Evolutionary conservation across 2,797 vertebrate genomes (phyloP).

Genomic region (Acrossocheilus fasciatus): DNA sequence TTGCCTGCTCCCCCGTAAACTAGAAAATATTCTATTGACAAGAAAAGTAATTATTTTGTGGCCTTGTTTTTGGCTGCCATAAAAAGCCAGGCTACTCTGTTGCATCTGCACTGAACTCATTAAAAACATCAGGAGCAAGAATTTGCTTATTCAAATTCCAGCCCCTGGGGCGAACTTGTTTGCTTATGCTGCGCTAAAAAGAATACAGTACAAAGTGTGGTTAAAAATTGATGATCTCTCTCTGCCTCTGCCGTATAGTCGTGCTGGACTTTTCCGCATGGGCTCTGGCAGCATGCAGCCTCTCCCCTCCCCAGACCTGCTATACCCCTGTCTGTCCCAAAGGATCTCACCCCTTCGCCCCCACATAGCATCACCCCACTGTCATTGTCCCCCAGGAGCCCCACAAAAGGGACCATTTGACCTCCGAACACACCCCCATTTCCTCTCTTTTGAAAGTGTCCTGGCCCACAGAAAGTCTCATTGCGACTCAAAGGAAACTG

Average conservation of each 20-base stretch:
- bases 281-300: constrained; percentile 38
- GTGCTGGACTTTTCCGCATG: constrained; percentile 50
- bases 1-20: constrained; percentile 29
- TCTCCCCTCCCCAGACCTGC: constrained; percentile 8
- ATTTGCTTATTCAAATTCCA: constrained; percentile 61
- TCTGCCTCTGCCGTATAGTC: constrained; percentile 23
- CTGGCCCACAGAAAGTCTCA: constrained; percentile 61
- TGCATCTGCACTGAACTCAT: constrained; percentile 66
- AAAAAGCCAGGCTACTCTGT: constrained; percentile 64
- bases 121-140: constrained; percentile 71
- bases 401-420: constrained; percentile 57
- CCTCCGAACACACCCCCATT: constrained; percentile 57
- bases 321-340: constrained; percentile 35
- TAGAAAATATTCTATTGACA: constrained; percentile 67
- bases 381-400: constrained; percentile 58
- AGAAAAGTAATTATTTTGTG: constrained; percentile 70
- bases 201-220: constrained; percentile 44
- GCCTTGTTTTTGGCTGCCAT: constrained; percentile 65
- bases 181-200: constrained; percentile 43
- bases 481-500: constrained; percentile 71
- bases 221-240: constrained; percentile 61
- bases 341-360: constrained; percentile 30
- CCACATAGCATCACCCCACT: constrained; percentile 56
- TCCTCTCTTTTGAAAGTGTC: constrained; percentile 66
- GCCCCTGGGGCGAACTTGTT: constrained; percentile 54